A percentile compares a stretch with the other conserved stretches of the same genome.
These are phyloP conservation scores for Elephas maximus DNA, from an alignment of 2,113 vertebrate genomes.

Conservation along the genomic window DNA sequence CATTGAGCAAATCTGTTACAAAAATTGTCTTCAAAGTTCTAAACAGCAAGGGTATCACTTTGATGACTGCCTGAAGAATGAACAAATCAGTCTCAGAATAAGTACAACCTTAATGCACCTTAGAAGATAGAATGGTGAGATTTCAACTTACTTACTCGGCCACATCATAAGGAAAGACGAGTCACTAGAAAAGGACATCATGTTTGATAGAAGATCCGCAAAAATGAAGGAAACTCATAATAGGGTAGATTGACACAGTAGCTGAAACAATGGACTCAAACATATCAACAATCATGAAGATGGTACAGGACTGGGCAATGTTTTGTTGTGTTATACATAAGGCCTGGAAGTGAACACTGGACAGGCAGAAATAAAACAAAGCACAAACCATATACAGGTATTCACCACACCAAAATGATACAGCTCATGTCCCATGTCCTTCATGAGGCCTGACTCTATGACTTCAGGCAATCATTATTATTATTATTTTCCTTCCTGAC, in stretches of 20 bases:
- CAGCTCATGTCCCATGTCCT: background rate
- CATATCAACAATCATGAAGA: background rate
- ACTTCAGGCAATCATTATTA: conserved; percentile 24
- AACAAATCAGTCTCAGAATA: background rate
- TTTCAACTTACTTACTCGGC: background rate
- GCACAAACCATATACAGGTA: background rate
- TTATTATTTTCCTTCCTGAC: background rate
- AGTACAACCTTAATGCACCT: background rate
- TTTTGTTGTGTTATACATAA: background rate
- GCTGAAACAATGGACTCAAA: background rate
- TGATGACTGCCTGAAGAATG: background rate
- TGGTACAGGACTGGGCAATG: background rate
- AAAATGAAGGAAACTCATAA: background rate
- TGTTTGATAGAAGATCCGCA: background rate
- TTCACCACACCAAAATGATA: background rate
- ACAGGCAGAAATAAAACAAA: background rate
- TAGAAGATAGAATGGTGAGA: background rate
- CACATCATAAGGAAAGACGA: background rate
- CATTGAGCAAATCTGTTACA: background rate
- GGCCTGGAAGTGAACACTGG: background rate
- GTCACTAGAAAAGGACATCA: background rate
- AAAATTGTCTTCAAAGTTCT: background rate
- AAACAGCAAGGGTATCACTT: background rate
- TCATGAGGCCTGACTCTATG: background rate
- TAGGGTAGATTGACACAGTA: no score